A percentile compares a stretch with the other conserved stretches of the same genome.
Conservation (phyloP, 2,888 invertebrate genomes). For the Crioceris asparagi region DNA sequence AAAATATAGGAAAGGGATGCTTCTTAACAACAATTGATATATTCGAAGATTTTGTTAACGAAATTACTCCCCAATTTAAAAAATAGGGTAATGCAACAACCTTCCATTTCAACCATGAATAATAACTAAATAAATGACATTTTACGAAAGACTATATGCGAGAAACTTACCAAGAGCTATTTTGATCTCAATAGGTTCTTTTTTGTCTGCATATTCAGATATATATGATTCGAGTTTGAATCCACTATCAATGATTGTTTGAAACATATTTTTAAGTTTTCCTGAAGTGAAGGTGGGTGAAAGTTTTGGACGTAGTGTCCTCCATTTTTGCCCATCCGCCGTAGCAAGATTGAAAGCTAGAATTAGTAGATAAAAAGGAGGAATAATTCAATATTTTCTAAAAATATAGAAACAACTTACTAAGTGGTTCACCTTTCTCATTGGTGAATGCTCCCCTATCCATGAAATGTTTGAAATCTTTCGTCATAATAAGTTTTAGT, state of each 20-base stretch:
- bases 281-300: slow-evolving; percentile 24
- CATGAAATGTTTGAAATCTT: slow-evolving; percentile 32
- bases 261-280: slow-evolving; percentile 48
- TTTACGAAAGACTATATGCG: too few species aligned
- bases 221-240: slow-evolving; percentile 7
- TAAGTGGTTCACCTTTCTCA: slow-evolving; percentile 28
- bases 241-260: slow-evolving; percentile 44
- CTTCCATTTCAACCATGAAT: too few species aligned
- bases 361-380: too few species aligned
- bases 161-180: slow-evolving; percentile 10
- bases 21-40: too few species aligned
- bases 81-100: too few species aligned
- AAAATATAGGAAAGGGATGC: too few species aligned
- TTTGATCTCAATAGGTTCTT: slow-evolving; percentile 12
- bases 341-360: slow-evolving; percentile 24
- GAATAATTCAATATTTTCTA: too few species aligned
- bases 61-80: too few species aligned
- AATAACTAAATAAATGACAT: too few species aligned
- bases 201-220: slow-evolving; percentile 1
- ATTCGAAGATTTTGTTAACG: too few species aligned
- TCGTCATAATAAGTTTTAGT: slow-evolving; percentile 30
- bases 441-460: slow-evolving; percentile 28
- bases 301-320: slow-evolving; percentile 32
- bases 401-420: slow-evolving; percentile 5
- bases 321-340: slow-evolving; percentile 35